Conservation (phyloP, 2,888 invertebrate species). For the Parnassius orleans region DNA sequence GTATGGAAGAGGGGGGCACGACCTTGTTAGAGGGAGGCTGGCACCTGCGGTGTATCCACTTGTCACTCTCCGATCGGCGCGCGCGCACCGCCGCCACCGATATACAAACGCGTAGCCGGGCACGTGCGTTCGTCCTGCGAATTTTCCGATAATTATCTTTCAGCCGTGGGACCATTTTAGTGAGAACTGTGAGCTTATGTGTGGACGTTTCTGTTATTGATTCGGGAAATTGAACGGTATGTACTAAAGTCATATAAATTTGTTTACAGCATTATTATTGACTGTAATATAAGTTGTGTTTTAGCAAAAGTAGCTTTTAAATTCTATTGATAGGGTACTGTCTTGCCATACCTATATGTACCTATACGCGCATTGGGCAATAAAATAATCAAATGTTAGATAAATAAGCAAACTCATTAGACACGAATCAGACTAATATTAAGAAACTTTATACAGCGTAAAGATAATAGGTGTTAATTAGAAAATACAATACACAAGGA, state of each 20-base stretch:
- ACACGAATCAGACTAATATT: too few relatives aligned
- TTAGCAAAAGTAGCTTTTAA: too few relatives aligned
- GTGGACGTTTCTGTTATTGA: slow-evolving; percentile 44
- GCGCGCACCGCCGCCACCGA: slow-evolving; percentile 69
- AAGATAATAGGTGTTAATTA: too few relatives aligned
- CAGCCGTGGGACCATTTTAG: slow-evolving; percentile 49
- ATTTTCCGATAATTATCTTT: slow-evolving; percentile 28
- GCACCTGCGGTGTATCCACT: slow-evolving; percentile 70
- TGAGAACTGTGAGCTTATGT: slow-evolving; percentile 63
- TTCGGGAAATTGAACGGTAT: slow-evolving; percentile 52
- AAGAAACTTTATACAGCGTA: too few relatives aligned
- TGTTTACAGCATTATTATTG: not conserved
- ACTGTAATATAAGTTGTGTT: not conserved
- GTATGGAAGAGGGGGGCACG: slow-evolving; percentile 58
- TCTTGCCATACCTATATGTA: too few relatives aligned
- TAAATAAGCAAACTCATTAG: too few relatives aligned
- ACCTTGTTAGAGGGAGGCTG: slow-evolving; percentile 79
- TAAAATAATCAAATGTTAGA: too few relatives aligned
- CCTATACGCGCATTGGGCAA: too few relatives aligned
- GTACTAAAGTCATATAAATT: slow-evolving; percentile 23
- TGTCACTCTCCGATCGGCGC: slow-evolving; percentile 67
- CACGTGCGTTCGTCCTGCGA: slow-evolving; percentile 52
- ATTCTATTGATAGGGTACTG: too few relatives aligned
- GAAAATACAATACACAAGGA: too few relatives aligned
- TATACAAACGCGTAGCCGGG: slow-evolving; percentile 47